Evolutionary conservation across 2,888 invertebrate species (phyloP), one percentile per base, ranked within the genome.

Genomic region (Cyrtodaria siliqua): DNA sequence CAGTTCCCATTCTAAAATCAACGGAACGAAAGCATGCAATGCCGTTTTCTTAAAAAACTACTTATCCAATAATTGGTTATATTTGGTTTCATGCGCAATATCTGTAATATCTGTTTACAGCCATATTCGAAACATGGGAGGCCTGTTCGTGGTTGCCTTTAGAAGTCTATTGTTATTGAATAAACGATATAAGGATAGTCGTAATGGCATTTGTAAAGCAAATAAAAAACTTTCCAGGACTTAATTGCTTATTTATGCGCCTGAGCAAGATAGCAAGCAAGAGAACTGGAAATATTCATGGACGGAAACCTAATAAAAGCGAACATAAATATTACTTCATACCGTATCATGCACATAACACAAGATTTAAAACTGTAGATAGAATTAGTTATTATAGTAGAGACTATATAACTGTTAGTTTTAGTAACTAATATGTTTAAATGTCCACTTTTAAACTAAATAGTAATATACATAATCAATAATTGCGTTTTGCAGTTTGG

Each of bases 231-330:
- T 61, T 57, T 24, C 40, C 50, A 2, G 12, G 52, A 20, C 44
- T 63, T 60, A 66, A 72, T 72, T 60, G 66, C 57, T 67, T 67
- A 73, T 73, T 67, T 57, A 73, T 73, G 67, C 67, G 52, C 59
- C 55, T 44, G 56, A n/a, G 29, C 42, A 40, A 64, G 52, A 59
- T 64, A 44, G 44, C 38, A 64, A 52, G 27, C 33, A 33, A 33
- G 33, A 33, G 33, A 33, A 33, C 33, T 4, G 33, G 12, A 33
- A 33, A 33, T 33, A 4, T 33, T 33, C 33, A 33, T 33, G 33
- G 33, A 33, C 47, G 6, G 20, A 47, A 47, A 47, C 20, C 47
- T 47, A 47, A 47, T 52, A 52, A 52, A 23, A 20, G 4, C 24
- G 14, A 52, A 52, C 26, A 52, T 52, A 2, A 24, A 52, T 14